Conservation (phyloP, 1,140 invertebrate genomes). For the Euglossa dilemma region DNA sequence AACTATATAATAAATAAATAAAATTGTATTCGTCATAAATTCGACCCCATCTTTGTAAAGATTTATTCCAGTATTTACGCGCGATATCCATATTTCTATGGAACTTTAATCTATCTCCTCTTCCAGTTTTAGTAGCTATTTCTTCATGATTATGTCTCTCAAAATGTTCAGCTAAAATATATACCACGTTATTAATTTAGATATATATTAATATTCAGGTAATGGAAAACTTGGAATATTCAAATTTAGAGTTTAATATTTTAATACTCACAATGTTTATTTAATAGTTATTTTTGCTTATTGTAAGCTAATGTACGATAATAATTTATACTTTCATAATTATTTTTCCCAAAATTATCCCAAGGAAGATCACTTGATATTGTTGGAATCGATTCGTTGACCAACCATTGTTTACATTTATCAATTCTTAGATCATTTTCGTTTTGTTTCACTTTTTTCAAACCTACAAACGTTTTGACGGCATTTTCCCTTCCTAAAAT, state of each 20-base stretch:
- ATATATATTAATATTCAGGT: not conserved
- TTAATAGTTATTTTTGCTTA: not conserved
- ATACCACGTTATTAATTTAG: not conserved
- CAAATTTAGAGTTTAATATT: not conserved
- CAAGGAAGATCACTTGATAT: not conserved
- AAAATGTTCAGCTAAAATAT: not conserved
- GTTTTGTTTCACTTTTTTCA: not conserved
- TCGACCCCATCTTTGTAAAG: not conserved
- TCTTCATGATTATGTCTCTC: too few species aligned
- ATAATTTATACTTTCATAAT: not conserved
- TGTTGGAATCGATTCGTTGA: not conserved
- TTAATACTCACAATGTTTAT: not conserved
- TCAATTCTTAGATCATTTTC: not conserved
- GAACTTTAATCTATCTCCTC: not conserved
- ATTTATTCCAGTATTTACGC: not conserved
- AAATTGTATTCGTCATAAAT: not conserved
- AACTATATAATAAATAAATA: not conserved
- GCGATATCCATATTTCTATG: not conserved
- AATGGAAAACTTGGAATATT: not conserved
- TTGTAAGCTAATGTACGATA: not conserved
- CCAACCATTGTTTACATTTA: not conserved
- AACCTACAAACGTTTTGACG: not conserved
- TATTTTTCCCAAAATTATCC: constrained; percentile 16
- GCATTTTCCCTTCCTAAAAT: not conserved
- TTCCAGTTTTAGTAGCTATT: too few species aligned